Conservation (phyloP, 2,113 vertebrate species). For the Malurus elegans region DNA sequence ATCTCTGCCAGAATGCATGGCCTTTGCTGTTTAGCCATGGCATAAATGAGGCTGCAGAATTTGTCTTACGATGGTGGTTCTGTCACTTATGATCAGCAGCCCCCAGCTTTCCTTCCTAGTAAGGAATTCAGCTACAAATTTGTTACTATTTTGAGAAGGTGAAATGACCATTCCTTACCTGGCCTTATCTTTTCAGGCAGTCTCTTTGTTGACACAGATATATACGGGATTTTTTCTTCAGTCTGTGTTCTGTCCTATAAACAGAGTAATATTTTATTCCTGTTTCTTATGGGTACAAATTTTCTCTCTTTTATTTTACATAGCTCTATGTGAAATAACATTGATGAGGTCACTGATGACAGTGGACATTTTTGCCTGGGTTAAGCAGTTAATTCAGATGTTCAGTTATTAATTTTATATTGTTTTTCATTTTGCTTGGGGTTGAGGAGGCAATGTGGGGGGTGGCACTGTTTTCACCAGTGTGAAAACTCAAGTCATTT, state of each 20-base stretch:
- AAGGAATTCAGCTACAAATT: neutral
- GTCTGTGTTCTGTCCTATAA: neutral
- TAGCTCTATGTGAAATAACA: neutral
- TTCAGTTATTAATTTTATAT: neutral
- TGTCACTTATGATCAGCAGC: neutral
- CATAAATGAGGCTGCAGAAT: neutral
- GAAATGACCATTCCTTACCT: neutral
- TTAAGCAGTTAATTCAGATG: neutral
- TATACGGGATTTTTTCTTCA: neutral
- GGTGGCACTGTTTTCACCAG: neutral
- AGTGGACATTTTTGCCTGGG: neutral
- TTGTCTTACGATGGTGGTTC: neutral
- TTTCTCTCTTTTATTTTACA: neutral
- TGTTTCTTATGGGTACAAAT: neutral
- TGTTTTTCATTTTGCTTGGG: neutral
- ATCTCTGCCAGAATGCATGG: neutral
- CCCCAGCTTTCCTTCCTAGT: neutral
- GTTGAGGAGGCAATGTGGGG: rapidly evolving
- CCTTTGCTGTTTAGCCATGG: neutral
- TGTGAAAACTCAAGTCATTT: neutral
- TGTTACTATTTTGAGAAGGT: neutral
- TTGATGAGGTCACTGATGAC: neutral
- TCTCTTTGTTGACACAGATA: neutral
- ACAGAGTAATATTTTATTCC: neutral
- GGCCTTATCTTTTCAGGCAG: neutral